Percentiles rank a stretch among this genome's conserved stretches.
phyloP scores from a whole-genome alignment of 2,888 invertebrate genomes.

The Seladonia tumulorum region DNA sequence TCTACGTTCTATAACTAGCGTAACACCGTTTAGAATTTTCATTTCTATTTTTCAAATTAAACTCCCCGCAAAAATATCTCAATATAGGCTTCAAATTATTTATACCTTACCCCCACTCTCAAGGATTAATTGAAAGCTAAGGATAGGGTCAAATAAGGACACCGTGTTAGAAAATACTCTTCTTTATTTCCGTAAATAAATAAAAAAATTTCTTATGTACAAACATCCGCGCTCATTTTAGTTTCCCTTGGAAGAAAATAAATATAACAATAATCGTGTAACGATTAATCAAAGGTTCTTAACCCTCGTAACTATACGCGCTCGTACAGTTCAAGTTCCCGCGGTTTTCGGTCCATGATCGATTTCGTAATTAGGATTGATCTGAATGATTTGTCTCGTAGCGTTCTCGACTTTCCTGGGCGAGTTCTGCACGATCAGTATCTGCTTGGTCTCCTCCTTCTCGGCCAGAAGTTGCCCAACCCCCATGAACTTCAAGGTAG shows the following conservation, averaged over 20 bases:
- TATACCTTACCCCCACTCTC: not conserved
- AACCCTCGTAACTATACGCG: not conserved
- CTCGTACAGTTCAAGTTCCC: conserved; percentile 65
- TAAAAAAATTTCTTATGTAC: conserved; percentile 21
- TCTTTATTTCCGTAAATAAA: conserved; percentile 54
- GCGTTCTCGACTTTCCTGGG: conserved; percentile 60
- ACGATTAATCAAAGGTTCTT: conserved; percentile 30
- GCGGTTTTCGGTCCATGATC: conserved; percentile 75
- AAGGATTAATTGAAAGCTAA: not conserved
- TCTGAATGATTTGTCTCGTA: conserved; percentile 71
- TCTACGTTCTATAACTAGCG: not conserved
- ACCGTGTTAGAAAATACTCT: conserved; percentile 32
- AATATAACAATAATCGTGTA: conserved; percentile 1
- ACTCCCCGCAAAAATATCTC: no score
- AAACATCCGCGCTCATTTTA: not conserved
- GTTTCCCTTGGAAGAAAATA: not conserved
- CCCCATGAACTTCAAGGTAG: conserved; percentile 73
- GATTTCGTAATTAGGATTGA: conserved; percentile 74
- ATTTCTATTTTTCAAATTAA: no score
- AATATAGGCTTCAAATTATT: not conserved
- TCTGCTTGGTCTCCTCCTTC: conserved; percentile 67
- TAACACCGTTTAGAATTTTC: no score
- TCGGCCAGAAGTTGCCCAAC: conserved; percentile 64
- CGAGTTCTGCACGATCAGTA: conserved; percentile 73
- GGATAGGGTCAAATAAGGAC: not conserved